A percentile compares a stretch with the other conserved stretches of the same genome.
These are phyloP conservation scores for Pterostichus madidus DNA, from an alignment of 2,888 invertebrate genomes.

Conservation along the genomic window DNA sequence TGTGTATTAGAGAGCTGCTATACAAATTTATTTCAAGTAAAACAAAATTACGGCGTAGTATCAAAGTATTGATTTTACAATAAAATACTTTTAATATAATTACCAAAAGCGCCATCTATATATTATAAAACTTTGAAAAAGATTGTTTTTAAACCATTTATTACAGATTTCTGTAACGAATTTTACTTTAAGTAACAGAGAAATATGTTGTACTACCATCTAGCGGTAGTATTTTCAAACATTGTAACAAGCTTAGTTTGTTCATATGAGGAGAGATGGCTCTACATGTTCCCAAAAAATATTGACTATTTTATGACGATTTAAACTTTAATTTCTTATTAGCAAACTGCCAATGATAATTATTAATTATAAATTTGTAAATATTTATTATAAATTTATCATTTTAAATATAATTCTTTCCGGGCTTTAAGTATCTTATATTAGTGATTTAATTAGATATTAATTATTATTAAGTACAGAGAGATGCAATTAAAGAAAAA, in stretches of 20 bases:
- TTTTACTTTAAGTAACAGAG: background rate
- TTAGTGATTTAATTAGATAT: too few species aligned
- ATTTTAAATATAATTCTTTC: too few species aligned
- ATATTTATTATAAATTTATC: too few species aligned
- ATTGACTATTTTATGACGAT: background rate
- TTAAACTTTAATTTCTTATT: too few species aligned
- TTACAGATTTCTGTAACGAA: constrained; percentile 7
- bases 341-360: too few species aligned
- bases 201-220: constrained; percentile 4
- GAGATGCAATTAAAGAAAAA: background rate
- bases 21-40: background rate
- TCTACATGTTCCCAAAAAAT: background rate
- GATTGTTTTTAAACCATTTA: background rate
- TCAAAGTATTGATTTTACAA: constrained; percentile 17
- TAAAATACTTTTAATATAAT: background rate
- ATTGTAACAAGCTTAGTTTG: constrained; percentile 10
- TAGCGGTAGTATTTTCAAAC: background rate
- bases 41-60: constrained; percentile 1
- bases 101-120: constrained; percentile 13
- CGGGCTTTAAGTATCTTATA: too few species aligned
- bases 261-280: background rate
- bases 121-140: background rate
- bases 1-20: background rate
- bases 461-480: too few species aligned
- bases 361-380: too few species aligned